Evolutionary conservation across 2,888 invertebrate genomes (phyloP).

Genomic region (Lasiommata megera): DNA sequence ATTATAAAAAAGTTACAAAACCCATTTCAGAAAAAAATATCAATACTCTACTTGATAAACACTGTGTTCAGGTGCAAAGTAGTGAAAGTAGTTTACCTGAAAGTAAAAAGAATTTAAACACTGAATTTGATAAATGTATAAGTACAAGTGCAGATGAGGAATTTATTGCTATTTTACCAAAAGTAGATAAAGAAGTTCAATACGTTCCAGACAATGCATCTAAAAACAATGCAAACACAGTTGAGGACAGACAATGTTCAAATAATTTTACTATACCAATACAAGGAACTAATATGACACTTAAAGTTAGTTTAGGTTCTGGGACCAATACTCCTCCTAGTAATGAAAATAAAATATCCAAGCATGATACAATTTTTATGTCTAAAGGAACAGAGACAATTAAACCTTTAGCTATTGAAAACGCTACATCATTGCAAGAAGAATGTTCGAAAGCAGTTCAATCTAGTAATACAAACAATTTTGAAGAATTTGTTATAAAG

Average conservation of each 20-base stretch:
- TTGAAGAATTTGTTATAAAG: conserved; percentile 27
- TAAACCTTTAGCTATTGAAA: conserved; percentile 39
- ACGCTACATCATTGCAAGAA: conserved; percentile 49
- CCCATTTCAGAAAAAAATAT: conserved; percentile 18
- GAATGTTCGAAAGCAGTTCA: conserved; percentile 59
- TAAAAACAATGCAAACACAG: conserved; percentile 1
- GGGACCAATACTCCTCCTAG: background rate
- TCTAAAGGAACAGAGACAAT: conserved; percentile 46
- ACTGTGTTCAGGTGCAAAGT: background rate
- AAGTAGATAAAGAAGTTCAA: conserved; percentile 36
- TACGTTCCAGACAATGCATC: conserved; percentile 22
- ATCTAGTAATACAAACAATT: conserved; percentile 39
- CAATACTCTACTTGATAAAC: conserved; percentile 14
- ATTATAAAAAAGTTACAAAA: conserved; percentile 40
- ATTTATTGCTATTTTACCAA: conserved; percentile 14
- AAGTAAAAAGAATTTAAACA: conserved; percentile 2
- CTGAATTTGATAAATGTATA: background rate
- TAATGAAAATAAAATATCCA: conserved; percentile 11
- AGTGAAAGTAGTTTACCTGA: conserved; percentile 18
- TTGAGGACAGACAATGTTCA: conserved; percentile 19
- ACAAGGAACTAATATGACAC: conserved; percentile 69
- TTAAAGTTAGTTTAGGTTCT: conserved; percentile 49
- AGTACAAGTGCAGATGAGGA: conserved; percentile 12
- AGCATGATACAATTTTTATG: conserved; percentile 10
- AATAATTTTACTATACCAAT: conserved; percentile 63